Percentiles rank a stretch among this genome's conserved stretches.
phyloP scores from a whole-genome alignment of 2,113 vertebrate species.

The Microcebus lehilahytsara region DNA sequence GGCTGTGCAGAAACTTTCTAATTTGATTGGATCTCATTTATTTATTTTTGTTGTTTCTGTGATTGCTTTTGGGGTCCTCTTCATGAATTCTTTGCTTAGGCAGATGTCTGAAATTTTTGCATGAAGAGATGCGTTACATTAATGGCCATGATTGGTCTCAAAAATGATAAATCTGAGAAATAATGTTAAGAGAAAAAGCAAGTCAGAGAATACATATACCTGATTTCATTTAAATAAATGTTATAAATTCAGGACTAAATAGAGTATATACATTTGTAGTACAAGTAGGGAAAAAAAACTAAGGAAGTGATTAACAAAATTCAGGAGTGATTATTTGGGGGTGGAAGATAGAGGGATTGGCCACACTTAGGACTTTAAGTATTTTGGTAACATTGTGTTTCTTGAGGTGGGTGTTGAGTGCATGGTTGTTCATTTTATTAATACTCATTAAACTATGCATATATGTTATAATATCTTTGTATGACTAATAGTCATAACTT shows the following conservation, averaged over 20 bases:
- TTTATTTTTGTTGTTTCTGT: too few relatives aligned
- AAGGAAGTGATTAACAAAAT: neutral
- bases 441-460: neutral
- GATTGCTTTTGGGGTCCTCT: too few relatives aligned
- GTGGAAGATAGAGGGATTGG: neutral
- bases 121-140: neutral
- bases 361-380: neutral
- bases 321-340: neutral
- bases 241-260: constrained; percentile 15
- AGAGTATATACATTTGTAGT: neutral
- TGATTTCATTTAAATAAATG: neutral
- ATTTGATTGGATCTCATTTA: too few relatives aligned
- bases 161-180: neutral
- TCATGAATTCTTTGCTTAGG: neutral
- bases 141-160: neutral
- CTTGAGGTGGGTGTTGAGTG: neutral
- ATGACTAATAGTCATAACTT: neutral
- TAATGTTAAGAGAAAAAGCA: neutral
- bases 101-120: neutral
- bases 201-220: neutral
- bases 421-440: neutral
- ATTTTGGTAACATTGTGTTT: neutral
- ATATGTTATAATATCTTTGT: neutral
- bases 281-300: neutral
- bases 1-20: too few relatives aligned